Evolutionary conservation across 2,888 invertebrate genomes (phyloP).

Genomic region (Sthenelais limicola): DNA sequence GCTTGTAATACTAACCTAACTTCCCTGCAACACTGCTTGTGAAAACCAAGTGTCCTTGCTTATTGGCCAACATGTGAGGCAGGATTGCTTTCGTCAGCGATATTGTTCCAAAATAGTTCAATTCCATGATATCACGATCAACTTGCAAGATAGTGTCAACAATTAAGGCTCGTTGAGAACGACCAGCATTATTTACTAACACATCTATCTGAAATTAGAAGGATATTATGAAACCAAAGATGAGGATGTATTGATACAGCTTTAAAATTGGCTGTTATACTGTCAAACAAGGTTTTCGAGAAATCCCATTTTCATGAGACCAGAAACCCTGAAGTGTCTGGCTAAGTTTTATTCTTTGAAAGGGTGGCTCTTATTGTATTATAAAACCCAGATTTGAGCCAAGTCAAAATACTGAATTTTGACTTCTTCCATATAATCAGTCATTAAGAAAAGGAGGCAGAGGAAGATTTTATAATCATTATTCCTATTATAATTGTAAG

Average conservation of each 20-base stretch:
- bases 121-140: slow-evolving; percentile 82
- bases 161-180: slow-evolving; percentile 84
- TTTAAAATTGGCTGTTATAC: neutral
- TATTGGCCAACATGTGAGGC: slow-evolving; percentile 75
- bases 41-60: slow-evolving; percentile 81
- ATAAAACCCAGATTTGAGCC: too few relatives aligned
- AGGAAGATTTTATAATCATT: too few relatives aligned
- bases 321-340: too few relatives aligned
- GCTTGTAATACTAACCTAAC: slow-evolving; percentile 73
- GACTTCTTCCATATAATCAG: too few relatives aligned
- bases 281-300: too few relatives aligned
- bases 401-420: too few relatives aligned
- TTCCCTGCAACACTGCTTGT: slow-evolving; percentile 84
- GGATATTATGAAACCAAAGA: neutral
- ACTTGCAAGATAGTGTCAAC: slow-evolving; percentile 81
- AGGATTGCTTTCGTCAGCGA: slow-evolving; percentile 80
- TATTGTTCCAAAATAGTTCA: slow-evolving; percentile 84
- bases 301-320: too few relatives aligned
- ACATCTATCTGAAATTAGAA: slow-evolving; percentile 77
- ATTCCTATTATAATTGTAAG: too few relatives aligned
- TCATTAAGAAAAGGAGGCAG: too few relatives aligned
- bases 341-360: too few relatives aligned
- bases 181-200: slow-evolving; percentile 86
- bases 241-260: neutral
- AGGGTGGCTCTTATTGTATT: too few relatives aligned